Evolutionary conservation across 2,888 invertebrate species (phyloP).

Genomic region (Pherbina coryleti): DNA sequence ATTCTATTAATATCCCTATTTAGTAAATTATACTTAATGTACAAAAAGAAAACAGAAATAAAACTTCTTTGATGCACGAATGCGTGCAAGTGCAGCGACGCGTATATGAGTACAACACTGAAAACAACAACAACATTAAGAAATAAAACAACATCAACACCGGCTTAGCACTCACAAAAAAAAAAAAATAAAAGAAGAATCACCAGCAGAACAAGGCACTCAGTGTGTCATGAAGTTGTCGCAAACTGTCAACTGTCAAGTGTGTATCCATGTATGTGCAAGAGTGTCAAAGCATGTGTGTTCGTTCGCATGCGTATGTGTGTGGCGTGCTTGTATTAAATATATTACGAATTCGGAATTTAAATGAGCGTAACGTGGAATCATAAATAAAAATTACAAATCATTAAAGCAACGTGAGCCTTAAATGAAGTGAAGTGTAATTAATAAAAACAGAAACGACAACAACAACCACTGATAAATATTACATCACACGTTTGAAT

Average conservation of each 20-base stretch:
- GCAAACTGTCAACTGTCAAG: background rate
- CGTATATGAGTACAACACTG: conserved; percentile 7
- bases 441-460: background rate
- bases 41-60: background rate
- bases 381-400: conserved; percentile 1
- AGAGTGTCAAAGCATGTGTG: too few relatives aligned
- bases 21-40: background rate
- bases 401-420: background rate
- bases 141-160: background rate
- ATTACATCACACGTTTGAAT: background rate
- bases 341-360: too few relatives aligned
- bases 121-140: background rate
- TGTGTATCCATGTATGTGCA: too few relatives aligned
- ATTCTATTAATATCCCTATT: background rate
- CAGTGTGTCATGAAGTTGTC: background rate
- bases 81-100: conserved; percentile 23
- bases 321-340: background rate
- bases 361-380: background rate
- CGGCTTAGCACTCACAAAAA: background rate
- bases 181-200: background rate
- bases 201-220: too few relatives aligned
- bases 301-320: background rate
- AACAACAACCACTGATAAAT: background rate
- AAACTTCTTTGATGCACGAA: conserved; percentile 16
- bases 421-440: background rate